These are phyloP conservation scores for Drymonia ruficornis DNA, from an alignment of 2,888 invertebrate genomes.

Conservation along the genomic window DNA sequence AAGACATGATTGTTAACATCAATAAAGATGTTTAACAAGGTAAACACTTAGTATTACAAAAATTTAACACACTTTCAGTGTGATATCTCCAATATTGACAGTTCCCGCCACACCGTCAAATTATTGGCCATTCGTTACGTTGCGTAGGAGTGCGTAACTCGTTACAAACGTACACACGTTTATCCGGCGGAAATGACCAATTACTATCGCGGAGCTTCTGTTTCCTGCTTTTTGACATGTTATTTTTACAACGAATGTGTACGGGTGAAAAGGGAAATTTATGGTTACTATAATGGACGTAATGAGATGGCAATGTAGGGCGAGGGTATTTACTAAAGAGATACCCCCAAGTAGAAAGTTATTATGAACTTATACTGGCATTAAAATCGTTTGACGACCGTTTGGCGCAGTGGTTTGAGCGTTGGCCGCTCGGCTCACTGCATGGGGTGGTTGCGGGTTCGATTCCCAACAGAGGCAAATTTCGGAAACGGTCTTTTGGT, in stretches of 20 bases:
- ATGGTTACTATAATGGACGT: conserved; percentile 19
- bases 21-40: no score
- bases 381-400: no score
- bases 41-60: not conserved
- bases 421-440: no score
- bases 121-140: conserved; percentile 41
- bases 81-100: conserved; percentile 11
- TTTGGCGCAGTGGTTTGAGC: no score
- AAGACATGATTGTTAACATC: no score
- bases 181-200: conserved; percentile 41
- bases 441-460: no score
- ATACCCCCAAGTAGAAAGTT: no score
- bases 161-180: conserved; percentile 22
- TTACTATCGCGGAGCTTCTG: conserved; percentile 30
- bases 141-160: conserved; percentile 28
- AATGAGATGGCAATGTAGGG: conserved; percentile 1
- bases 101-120: conserved; percentile 24
- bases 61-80: conserved; percentile 3
- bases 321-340: not conserved
- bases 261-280: conserved; percentile 28
- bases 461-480: no score
- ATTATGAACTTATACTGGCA: not conserved
- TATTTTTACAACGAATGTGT: conserved; percentile 39
- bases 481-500: no score
- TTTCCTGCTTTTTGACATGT: conserved; percentile 40